Evolutionary conservation across 2,888 invertebrate species (phyloP).

Genomic region (Papilio protenor): DNA sequence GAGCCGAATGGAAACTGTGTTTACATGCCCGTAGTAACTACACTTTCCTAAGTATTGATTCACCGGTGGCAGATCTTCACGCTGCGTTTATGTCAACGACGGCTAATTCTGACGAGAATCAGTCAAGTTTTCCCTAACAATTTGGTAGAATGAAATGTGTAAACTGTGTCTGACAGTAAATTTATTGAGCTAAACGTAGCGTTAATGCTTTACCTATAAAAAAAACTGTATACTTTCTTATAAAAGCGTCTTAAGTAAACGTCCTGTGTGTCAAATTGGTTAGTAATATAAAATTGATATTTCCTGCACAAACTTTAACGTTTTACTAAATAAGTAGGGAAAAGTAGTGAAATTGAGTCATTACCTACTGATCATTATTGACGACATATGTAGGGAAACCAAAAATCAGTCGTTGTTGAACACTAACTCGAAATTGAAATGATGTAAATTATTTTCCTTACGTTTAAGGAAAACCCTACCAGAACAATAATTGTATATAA

Average conservation of each 20-base stretch:
- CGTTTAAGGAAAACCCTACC: slow-evolving; percentile 8
- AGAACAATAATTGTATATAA: neutral
- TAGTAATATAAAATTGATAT: neutral
- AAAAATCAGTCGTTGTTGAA: neutral
- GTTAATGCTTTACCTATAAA: neutral
- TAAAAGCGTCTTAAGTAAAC: neutral
- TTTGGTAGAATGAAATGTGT: neutral
- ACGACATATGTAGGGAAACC: neutral
- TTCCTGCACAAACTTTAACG: neutral
- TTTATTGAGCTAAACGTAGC: neutral
- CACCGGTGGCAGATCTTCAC: neutral
- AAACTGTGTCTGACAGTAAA: neutral
- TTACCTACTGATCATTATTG: neutral
- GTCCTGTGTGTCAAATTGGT: neutral
- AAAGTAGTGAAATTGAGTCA: neutral
- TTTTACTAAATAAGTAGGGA: neutral
- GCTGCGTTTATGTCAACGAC: neutral
- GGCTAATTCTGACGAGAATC: neutral
- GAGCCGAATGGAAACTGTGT: neutral
- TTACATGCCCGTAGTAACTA: neutral
- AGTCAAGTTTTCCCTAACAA: neutral
- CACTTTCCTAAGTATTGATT: neutral
- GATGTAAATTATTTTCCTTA: slow-evolving; percentile 30
- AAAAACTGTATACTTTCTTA: neutral
- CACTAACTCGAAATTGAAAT: slow-evolving; percentile 3